Conservation (phyloP, 2,797 vertebrate genomes). For the Bufotes viridis region DNA sequence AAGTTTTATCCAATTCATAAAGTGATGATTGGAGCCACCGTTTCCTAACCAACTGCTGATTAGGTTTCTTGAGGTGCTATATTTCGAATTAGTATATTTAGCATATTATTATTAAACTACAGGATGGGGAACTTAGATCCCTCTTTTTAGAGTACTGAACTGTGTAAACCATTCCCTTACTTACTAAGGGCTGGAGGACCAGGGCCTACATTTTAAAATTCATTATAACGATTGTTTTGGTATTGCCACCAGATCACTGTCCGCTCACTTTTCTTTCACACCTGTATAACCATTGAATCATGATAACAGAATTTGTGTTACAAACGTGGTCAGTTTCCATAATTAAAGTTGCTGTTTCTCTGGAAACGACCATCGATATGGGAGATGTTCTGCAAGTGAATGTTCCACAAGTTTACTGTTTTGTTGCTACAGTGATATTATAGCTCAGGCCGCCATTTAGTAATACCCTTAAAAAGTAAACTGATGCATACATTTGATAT, state of each 20-base stretch:
- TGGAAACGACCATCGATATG: not conserved
- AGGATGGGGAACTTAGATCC: no score
- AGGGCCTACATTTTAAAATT: slow-evolving; percentile 9
- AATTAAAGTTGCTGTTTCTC: not conserved
- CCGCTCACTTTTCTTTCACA: not conserved
- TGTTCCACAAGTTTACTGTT: not conserved
- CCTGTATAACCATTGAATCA: not conserved
- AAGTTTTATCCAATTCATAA: no score
- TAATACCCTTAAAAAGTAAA: not conserved
- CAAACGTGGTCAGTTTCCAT: not conserved
- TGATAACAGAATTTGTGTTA: not conserved
- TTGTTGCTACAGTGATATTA: not conserved
- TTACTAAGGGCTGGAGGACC: slow-evolving; percentile 34
- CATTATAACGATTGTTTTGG: not conserved
- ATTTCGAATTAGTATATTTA: not conserved
- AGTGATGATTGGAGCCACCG: no score
- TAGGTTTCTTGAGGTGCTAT: no score
- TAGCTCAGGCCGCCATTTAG: not conserved
- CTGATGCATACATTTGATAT: not conserved
- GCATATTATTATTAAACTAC: not conserved
- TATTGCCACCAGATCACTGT: not conserved
- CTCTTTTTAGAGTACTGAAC: not conserved
- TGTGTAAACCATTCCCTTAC: not conserved
- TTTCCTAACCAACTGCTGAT: no score
- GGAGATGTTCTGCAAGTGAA: slow-evolving; percentile 41